phyloP scores from a whole-genome alignment of 2,888 invertebrate genomes.

The Dynastes hyllus region DNA sequence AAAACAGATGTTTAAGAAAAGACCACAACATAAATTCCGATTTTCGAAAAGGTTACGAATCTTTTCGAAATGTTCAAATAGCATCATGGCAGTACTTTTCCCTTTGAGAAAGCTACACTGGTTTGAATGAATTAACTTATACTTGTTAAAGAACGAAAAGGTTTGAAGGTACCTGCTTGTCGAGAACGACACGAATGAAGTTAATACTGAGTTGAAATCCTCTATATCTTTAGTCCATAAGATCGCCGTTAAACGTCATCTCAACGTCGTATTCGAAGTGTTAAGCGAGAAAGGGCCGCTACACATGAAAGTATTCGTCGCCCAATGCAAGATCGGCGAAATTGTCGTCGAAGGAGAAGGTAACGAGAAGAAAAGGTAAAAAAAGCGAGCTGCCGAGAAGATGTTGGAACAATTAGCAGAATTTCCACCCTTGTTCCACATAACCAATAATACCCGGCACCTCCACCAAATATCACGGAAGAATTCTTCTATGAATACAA shows the following conservation, averaged over 20 bases:
- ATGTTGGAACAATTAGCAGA: constrained; percentile 92
- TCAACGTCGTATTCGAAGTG: constrained; percentile 92
- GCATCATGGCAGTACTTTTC: too few relatives aligned
- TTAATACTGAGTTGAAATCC: constrained; percentile 88
- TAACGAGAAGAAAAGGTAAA: constrained; percentile 93
- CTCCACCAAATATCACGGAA: too few relatives aligned
- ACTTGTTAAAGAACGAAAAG: too few relatives aligned
- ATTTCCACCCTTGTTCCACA: constrained; percentile 82
- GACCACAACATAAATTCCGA: too few relatives aligned
- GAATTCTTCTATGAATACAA: too few relatives aligned
- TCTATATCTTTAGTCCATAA: constrained; percentile 98
- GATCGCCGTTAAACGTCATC: constrained; percentile 91
- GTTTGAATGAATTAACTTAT: too few relatives aligned
- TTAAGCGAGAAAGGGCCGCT: constrained; percentile 94
- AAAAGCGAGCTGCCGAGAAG: constrained; percentile 93
- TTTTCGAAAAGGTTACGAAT: too few relatives aligned
- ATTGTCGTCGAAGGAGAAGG: constrained; percentile 93
- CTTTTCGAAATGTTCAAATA: too few relatives aligned
- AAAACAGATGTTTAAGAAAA: too few relatives aligned
- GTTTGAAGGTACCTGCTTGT: neutral
- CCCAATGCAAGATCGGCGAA: constrained; percentile 81
- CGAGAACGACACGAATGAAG: constrained; percentile 68
- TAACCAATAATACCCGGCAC: constrained; percentile 66
- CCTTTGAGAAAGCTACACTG: too few relatives aligned
- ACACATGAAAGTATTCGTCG: constrained; percentile 93